These are phyloP conservation scores for Gulo gulo DNA, from an alignment of 2,113 vertebrate species.

Conservation along the genomic window DNA sequence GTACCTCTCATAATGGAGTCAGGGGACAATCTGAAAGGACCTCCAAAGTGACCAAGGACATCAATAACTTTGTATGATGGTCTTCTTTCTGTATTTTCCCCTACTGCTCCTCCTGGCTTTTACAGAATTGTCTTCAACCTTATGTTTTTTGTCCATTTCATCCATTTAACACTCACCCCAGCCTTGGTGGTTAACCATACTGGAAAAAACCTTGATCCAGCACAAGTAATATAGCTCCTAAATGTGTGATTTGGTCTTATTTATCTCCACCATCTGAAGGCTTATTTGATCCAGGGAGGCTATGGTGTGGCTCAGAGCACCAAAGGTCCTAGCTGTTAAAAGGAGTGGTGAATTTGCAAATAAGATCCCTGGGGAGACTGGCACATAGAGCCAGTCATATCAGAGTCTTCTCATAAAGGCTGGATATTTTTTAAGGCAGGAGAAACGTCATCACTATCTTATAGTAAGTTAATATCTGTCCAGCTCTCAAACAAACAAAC, in stretches of 20 bases:
- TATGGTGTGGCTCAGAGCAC: not conserved
- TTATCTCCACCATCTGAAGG: not conserved
- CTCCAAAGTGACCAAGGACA: not conserved
- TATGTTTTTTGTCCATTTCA: not conserved
- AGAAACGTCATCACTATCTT: not conserved
- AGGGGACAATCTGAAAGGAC: not conserved
- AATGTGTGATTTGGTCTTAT: not conserved
- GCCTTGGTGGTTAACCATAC: not conserved
- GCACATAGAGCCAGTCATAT: not conserved
- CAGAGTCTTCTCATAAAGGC: not conserved
- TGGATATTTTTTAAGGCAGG: not conserved
- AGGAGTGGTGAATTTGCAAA: not conserved
- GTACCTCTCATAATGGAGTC: not conserved
- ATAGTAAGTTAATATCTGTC: not conserved
- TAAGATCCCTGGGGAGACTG: constrained; percentile 1
- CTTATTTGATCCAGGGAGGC: not conserved
- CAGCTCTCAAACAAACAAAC: not conserved
- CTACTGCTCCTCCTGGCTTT: not conserved
- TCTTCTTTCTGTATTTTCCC: not conserved
- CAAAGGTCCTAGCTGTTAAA: not conserved
- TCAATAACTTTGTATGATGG: not conserved
- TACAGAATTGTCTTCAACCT: not conserved
- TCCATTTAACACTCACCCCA: not conserved
- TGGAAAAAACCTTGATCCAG: not conserved
- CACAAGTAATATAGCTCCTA: not conserved